Base-by-base conservation (phyloP, 2,113 vertebrate species). In the Acanthochromis polyacanthus region DNA sequence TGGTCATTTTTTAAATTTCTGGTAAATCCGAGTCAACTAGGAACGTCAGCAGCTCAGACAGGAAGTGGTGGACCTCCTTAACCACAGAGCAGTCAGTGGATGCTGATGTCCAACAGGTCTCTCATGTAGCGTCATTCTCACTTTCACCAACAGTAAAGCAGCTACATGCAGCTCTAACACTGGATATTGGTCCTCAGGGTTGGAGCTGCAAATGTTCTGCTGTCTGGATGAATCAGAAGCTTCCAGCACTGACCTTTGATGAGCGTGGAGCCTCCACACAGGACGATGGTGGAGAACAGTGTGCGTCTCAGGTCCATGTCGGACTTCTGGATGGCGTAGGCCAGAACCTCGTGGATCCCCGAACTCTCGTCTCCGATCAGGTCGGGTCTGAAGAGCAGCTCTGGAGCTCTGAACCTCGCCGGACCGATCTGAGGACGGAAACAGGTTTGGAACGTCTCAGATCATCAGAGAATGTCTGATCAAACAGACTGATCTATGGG, bases 301-400 rank as follows among this genome's bases (percentile, higher is more conserved):
- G 95, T 97, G 86, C 97, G 95, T 7, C 97, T 87, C 8, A 97
- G 95, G 93, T 97, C 97, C 95, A 97, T 93, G 92, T 97, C 97
- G 0, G 96, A 97, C 84, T 97, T 97, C 91, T 97, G 96, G 89
- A 97, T 97, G 63, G 97, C 96, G 0, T 96, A 97, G 16, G 95
- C 95, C 78, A 97, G 90, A 8, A 97, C 96, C 86, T 97, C 97
- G 0, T 97, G 97, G 71, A 97, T 96, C 2, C 97, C 97, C 22
- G 96, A 95, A 0, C 96, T 97, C 87, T 97, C 97, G 0, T 97
- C 96, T 53, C 97, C 97, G 0, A 97, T 92, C 82, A 97, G 93
- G 92, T 97, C 96, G 0, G 97, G 97, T 86, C 96, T 94, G 93
- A 97, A 97, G 10, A 97, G 94, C 88, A 97, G 93, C 91, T 97